Base-by-base conservation (phyloP, 2,113 vertebrate genomes). In the Lepus timidus region DNA sequence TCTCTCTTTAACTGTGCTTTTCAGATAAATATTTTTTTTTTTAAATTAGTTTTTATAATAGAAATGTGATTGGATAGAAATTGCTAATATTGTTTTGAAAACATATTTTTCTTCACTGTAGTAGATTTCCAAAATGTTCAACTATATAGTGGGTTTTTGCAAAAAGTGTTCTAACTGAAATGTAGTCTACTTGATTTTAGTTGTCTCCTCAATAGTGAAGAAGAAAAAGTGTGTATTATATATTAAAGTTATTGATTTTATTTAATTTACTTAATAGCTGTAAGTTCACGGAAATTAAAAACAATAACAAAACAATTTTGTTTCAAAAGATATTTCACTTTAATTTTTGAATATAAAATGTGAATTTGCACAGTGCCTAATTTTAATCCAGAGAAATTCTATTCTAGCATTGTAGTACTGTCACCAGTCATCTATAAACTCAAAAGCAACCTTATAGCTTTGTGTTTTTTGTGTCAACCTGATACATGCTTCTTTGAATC, bases 71-170 rank as follows among this genome's bases (percentile, higher is more conserved):
- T 94, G 70, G 16, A 93, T 95, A 85, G 55, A 75, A 95, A 71
- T 74, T 82, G 20, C 80, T 95, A 14, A 36, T 91, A 83, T 70
- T 25, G 27, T 76, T 94, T 92, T 94, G 49, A 97, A 95, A 51
- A 27, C 79, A 33, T 94, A 76, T 93, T 92, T 96, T 91, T 74
- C 68, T 92, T 96, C 74, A 94, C 90, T 84, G 92, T 92, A 89
- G 27, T 89, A 92, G 67, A 78, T 92, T 73, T 79, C 64, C 74
- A 75, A 93, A 96, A 85, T 91, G 51, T 61, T 16, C 4, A 44
- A 58, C 9, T 19, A 58, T 58, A 58, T 88, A 92, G 31, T 96
- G 8, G 52, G 39, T 78, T 95, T 88, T 88, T 93, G 84, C 55
- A 58, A 58, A 58, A 19, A 4, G 52, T 90, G 83, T 89, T 86